Evolutionary conservation across 2,113 vertebrate species (phyloP).

Genomic region (Gambusia affinis): DNA sequence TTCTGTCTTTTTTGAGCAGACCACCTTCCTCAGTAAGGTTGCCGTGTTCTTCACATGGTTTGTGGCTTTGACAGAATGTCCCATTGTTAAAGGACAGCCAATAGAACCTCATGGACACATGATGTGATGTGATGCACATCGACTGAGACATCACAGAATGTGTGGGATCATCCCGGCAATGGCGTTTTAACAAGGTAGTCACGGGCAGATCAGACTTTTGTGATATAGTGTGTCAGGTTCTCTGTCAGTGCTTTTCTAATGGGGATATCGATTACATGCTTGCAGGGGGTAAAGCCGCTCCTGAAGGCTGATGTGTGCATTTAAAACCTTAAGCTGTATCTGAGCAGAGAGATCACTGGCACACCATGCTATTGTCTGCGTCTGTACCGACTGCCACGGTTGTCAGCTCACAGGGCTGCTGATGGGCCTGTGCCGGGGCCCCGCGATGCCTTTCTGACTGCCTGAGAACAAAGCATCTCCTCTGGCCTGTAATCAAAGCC

Average conservation of each 20-base stretch:
- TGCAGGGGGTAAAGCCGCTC: constrained; percentile 60
- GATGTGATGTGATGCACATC: constrained; percentile 21
- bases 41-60: neutral
- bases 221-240: constrained; percentile 60
- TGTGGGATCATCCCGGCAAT: constrained; percentile 46
- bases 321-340: constrained; percentile 67
- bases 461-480: constrained; percentile 76
- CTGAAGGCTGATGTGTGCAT: constrained; percentile 60
- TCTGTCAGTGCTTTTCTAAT: constrained; percentile 68
- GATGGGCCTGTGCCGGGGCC: constrained; percentile 47
- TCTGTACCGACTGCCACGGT: constrained; percentile 58
- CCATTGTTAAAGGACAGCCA: neutral
- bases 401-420: constrained; percentile 64
- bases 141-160: constrained; percentile 30
- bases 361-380: constrained; percentile 63
- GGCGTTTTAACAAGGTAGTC: constrained; percentile 27
- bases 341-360: constrained; percentile 55
- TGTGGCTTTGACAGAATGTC: neutral
- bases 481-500: constrained; percentile 80
- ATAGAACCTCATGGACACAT: neutral
- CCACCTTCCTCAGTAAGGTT: neutral
- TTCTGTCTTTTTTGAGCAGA: neutral
- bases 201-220: constrained; percentile 36
- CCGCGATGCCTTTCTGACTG: constrained; percentile 61
- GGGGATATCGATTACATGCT: constrained; percentile 69